These are phyloP conservation scores for Cottus gobio DNA, from an alignment of 2,113 vertebrate genomes.

Conservation along the genomic window DNA sequence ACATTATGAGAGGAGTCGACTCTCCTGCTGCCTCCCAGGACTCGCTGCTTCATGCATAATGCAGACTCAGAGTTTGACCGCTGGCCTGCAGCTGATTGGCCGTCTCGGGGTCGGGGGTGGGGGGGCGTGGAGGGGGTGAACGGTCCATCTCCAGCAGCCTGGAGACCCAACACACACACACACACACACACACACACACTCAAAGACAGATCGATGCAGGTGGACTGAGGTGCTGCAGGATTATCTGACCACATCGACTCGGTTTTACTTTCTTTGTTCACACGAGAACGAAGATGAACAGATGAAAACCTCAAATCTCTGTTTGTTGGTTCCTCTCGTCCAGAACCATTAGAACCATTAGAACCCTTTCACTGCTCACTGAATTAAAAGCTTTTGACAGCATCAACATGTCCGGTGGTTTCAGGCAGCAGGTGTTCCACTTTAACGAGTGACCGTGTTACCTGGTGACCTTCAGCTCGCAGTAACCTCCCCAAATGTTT, in stretches of 20 bases:
- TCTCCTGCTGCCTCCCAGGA: slow-evolving; percentile 53
- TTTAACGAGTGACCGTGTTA: background rate
- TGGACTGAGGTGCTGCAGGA: slow-evolving; percentile 47
- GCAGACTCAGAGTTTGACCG: slow-evolving; percentile 76
- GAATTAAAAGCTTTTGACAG: background rate
- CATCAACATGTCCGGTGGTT: background rate
- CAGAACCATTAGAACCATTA: background rate
- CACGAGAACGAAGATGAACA: slow-evolving; percentile 22
- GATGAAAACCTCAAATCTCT: slow-evolving; percentile 12
- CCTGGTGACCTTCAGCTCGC: background rate
- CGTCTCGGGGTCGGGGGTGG: slow-evolving; percentile 56
- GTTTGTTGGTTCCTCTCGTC: background rate
- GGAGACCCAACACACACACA: slow-evolving; percentile 17
- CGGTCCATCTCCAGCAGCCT: slow-evolving; percentile 51
- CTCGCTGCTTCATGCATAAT: slow-evolving; percentile 73
- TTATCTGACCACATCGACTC: slow-evolving; percentile 44
- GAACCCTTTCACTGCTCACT: background rate
- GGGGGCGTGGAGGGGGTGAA: background rate
- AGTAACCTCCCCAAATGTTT: too few relatives aligned
- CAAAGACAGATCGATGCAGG: slow-evolving; percentile 48
- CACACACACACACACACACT: slow-evolving; percentile 3
- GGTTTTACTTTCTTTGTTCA: slow-evolving; percentile 35
- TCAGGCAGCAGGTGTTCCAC: background rate
- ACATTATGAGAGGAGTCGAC: slow-evolving; percentile 51
- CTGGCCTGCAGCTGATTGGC: slow-evolving; percentile 78